Base-by-base conservation (phyloP, 2,888 invertebrate species). In the Harpagoxenus sublaevis region DNA sequence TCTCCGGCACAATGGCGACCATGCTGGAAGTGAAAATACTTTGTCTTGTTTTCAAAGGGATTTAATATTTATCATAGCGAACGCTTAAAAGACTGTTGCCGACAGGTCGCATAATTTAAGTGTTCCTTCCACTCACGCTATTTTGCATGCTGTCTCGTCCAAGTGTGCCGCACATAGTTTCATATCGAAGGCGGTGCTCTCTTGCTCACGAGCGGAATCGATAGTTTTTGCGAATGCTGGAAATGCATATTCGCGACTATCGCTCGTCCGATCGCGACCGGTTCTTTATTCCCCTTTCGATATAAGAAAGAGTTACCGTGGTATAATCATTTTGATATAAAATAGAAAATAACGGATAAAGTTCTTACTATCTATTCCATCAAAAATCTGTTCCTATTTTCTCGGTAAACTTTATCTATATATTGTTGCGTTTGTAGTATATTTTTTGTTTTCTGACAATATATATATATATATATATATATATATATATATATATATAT, bases 91-190 rank as follows among this genome's bases (percentile, higher is more conserved):
- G 86, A 88, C 89, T 89, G 89, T 85, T 86, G 83, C 84, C 84
- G 87, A 84, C 89, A 88, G 89, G 78, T 87, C 84, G 75, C 89
- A 89, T 89, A 89, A 88, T 84, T 89, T 88, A 89, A 86, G 87
- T 83, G 79, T 87, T 86, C 83, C 71, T 81, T 83, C 77, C 71
- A 77, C 84, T 84, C 86, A 83, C 86, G 86, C 84, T 89, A 89
- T 89, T 89, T 87, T 63, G 82, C 87, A 86, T 83, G 78, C 87
- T 77, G 89, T 82, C 85, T 84, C 86, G 83, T 85, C 45, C 85
- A 75, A 77, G 42, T 60, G 71, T 65, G 78, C 78, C 70, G 62
- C 83, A 42, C 77, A 68, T 65, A 74, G 55, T 62, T 83, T 83
- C 66, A 65, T 51, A 81, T 73, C 71, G 77, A 84, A 48, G 68